These are phyloP conservation scores for Phaenicophaeus curvirostris DNA, from an alignment of 2,797 vertebrate genomes.

Conservation along the genomic window DNA sequence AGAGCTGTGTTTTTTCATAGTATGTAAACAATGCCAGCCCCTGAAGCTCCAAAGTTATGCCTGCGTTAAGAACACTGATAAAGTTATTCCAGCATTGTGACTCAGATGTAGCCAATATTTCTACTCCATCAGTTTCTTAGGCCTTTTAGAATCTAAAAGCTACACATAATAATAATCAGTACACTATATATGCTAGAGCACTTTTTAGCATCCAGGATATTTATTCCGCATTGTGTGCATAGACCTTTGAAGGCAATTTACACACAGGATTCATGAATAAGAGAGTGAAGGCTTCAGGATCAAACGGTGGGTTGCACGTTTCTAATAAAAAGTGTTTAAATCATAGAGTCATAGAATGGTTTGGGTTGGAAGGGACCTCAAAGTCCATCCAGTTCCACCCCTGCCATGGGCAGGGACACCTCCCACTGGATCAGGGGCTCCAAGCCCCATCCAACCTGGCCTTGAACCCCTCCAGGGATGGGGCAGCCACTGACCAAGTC, in stretches of 20 bases:
- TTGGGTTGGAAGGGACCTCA: too few relatives aligned
- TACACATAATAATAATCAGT: not conserved
- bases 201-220: not conserved
- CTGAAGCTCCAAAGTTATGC: not conserved
- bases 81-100: accelerated
- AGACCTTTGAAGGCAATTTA: not conserved
- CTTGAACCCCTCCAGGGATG: too few relatives aligned
- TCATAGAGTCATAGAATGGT: too few relatives aligned
- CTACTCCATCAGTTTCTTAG: not conserved
- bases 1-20: not conserved
- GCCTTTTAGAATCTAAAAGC: not conserved
- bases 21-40: not conserved
- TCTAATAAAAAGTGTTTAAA: not conserved
- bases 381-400: too few relatives aligned
- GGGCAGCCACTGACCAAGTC: too few relatives aligned
- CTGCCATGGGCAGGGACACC: too few relatives aligned
- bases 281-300: not conserved
- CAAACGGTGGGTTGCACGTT: not conserved
- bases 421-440: too few relatives aligned
- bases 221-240: not conserved
- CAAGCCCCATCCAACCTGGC: too few relatives aligned
- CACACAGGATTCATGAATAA: not conserved
- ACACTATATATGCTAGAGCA: not conserved
- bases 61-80: not conserved
- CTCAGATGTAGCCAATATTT: not conserved